Evolutionary conservation across 23 tunicate genomes (phyloP).

Genomic region (Ascidia mentula): DNA sequence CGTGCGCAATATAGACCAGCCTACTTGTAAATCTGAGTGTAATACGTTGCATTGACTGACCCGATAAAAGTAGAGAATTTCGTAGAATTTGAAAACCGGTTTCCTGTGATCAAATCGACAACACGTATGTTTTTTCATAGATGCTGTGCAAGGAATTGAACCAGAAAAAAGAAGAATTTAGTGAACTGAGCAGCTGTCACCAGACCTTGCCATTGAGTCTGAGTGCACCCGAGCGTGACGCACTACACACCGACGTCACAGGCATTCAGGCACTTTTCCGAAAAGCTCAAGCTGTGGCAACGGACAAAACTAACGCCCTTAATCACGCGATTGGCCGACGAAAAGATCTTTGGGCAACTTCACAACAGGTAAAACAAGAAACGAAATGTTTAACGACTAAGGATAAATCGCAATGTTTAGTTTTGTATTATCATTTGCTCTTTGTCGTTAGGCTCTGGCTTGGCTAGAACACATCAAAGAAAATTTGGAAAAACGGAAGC

Average conservation of each 20-base stretch:
- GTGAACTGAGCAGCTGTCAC: slow-evolving; percentile 60
- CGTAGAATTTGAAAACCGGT: too few species aligned
- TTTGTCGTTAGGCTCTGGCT: slow-evolving; percentile 47
- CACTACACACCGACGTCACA: slow-evolving; percentile 45
- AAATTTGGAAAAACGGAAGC: slow-evolving; percentile 13
- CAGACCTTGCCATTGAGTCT: slow-evolving; percentile 76
- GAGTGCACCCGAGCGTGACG: slow-evolving; percentile 66
- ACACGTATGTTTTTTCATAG: slow-evolving; percentile 46
- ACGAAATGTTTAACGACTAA: slow-evolving; percentile 34
- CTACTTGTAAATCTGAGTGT: too few species aligned
- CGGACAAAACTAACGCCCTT: slow-evolving; percentile 51
- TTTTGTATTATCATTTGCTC: neutral
- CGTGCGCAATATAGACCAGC: too few species aligned
- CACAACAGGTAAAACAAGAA: slow-evolving; percentile 63
- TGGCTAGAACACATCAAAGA: slow-evolving; percentile 76
- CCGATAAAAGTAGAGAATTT: too few species aligned
- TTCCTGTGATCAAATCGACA: too few species aligned
- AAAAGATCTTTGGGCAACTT: slow-evolving; percentile 87
- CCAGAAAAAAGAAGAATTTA: slow-evolving; percentile 80
- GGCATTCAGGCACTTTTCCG: slow-evolving; percentile 58
- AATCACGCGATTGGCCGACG: slow-evolving; percentile 73
- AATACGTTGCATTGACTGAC: too few species aligned
- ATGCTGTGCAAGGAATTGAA: slow-evolving; percentile 67
- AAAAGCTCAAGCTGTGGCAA: slow-evolving; percentile 31
- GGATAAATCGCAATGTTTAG: neutral